These are phyloP conservation scores for Sinotaia quadrata DNA, from an alignment of 2,888 invertebrate genomes.

Conservation along the genomic window DNA sequence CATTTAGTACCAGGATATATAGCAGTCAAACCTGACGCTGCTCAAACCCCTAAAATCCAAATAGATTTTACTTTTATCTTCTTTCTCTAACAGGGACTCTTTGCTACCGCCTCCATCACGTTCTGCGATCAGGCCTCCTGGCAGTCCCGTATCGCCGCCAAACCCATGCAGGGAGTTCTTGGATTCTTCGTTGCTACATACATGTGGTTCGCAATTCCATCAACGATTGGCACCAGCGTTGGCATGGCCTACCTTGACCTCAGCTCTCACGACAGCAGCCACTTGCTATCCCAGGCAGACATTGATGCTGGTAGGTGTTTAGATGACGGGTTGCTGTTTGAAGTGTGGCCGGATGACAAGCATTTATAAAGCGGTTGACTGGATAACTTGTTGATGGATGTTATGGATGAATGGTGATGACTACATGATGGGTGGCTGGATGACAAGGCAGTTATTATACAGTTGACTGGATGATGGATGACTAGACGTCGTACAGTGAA, in stretches of 20 bases:
- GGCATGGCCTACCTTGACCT: conserved; percentile 62
- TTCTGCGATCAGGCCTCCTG: conserved; percentile 64
- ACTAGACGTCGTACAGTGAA: no score
- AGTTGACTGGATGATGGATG: no score
- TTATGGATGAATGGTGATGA: no score
- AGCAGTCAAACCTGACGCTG: no score
- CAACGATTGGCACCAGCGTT: conserved; percentile 60
- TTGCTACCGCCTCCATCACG: conserved; percentile 52
- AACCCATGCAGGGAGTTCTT: conserved; percentile 60
- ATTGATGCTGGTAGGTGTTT: conserved; percentile 47
- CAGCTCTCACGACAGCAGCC: conserved; percentile 40
- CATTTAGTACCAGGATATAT: no score
- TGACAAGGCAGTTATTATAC: no score
- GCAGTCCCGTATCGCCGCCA: conserved; percentile 68
- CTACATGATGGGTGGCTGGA: no score
- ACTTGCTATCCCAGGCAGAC: conserved; percentile 37
- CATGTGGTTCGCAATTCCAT: conserved; percentile 66
- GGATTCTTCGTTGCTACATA: conserved; percentile 63
- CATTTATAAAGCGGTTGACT: no score
- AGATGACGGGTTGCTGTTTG: neutral
- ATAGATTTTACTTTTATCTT: no score
- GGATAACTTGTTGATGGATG: no score
- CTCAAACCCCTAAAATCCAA: no score
- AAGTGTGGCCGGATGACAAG: no score
- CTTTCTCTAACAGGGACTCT: conserved; percentile 48